These are phyloP conservation scores for Cyanoramphus novaezelandiae DNA, from an alignment of 2,113 vertebrate species.

Conservation along the genomic window DNA sequence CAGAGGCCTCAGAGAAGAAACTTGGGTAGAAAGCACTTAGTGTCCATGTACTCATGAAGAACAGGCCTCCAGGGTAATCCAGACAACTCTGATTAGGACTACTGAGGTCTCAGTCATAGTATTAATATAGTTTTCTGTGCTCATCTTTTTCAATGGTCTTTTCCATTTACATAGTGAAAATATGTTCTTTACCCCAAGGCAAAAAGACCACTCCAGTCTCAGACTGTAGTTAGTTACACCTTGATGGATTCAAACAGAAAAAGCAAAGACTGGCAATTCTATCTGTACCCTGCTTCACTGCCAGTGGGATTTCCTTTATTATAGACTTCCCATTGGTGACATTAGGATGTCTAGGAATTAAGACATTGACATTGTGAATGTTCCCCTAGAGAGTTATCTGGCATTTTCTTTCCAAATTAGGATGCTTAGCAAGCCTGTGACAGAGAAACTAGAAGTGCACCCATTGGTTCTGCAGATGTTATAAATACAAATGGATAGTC, in stretches of 20 bases:
- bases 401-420: constrained; percentile 52
- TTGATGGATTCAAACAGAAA: not conserved
- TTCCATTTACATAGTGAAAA: not conserved
- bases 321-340: not conserved
- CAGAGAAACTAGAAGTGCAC: constrained; percentile 21
- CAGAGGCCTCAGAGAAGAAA: not conserved
- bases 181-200: not conserved
- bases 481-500: constrained; percentile 64
- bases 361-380: not conserved
- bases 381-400: constrained; percentile 16
- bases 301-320: not conserved
- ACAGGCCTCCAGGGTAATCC: not conserved
- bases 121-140: not conserved
- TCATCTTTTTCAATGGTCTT: not conserved
- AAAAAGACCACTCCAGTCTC: not conserved
- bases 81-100: not conserved
- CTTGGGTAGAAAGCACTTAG: not conserved
- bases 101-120: not conserved
- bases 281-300: not conserved
- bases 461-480: constrained; percentile 57
- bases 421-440: constrained; percentile 33
- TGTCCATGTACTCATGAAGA: not conserved
- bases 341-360: constrained; percentile 29
- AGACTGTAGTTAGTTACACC: not conserved
- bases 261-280: not conserved